Base-by-base conservation (phyloP, 37 sponge, comb jelly and placozoan species). In the Agelas oroides region DNA sequence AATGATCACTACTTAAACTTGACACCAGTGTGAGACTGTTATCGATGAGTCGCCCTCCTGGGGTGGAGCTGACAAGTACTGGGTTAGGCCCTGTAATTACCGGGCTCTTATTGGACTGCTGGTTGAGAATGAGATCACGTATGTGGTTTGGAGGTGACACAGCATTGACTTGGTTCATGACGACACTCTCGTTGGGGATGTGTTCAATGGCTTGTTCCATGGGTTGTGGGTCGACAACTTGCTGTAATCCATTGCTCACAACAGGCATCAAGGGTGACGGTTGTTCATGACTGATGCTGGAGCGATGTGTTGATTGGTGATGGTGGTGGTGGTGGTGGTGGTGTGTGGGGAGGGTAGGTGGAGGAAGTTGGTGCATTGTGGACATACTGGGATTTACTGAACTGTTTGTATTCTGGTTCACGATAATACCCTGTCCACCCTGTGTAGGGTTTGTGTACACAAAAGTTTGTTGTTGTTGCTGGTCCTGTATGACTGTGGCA, bases 141-240 rank as follows among this genome's bases (percentile, higher is more conserved):
- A 78, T 77, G 86, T 86, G 86, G 37, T 58, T 57, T 5, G 86
- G 88, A 19, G 82, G 76, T 39, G 82, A 81, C 30, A 82, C 70
- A 20, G 88, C 65, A 66, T 79, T 86, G 57, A 81, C n/a, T n/a
- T n/a, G 39, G 15, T 65, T 73, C 57, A 77, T 76, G 27, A 82
- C 55, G 56, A 57, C 14, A 18, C 19, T 60, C 20, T 78, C 76
- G 6, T 58, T 75, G 8, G 86, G 70, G 65, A 75, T 25, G 31
- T 39, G 75, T 16, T 84, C 75, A 30, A 86, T 86, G 70, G 41
- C 71, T 55, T 70, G 23, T 23, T 58, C 39, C 18, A 60, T 25
- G 6, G 24, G 41, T 13, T 54, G 46, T 46, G 46, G 27, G 41
- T 39, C 65, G 2, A 23, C 30, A 24, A 65, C 15, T 31, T 38